These are phyloP conservation scores for Sphinx pinastri DNA, from an alignment of 2,888 invertebrate genomes.

Conservation along the genomic window DNA sequence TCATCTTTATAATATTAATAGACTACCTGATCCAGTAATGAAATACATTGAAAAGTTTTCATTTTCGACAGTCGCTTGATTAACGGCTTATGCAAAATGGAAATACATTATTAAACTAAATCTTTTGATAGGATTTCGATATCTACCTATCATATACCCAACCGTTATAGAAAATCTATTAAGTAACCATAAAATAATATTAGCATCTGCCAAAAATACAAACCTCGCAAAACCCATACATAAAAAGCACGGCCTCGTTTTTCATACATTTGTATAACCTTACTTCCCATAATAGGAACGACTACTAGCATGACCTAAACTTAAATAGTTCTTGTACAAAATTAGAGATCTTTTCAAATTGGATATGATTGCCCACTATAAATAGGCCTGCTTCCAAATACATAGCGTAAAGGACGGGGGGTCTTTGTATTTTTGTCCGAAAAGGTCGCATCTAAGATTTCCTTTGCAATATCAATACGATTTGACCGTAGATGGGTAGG, in stretches of 20 bases:
- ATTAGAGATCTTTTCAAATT: constrained; percentile 40
- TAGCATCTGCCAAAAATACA: constrained; percentile 2
- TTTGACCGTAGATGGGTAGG: constrained; percentile 65
- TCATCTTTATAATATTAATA: too few relatives aligned
- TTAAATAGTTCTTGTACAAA: constrained; percentile 34
- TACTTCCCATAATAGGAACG: constrained; percentile 61
- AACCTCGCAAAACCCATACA: constrained; percentile 18
- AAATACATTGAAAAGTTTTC: too few relatives aligned
- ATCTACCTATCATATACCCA: too few relatives aligned
- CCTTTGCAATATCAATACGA: constrained; percentile 53
- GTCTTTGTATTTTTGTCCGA: constrained; percentile 1
- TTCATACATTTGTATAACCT: constrained; percentile 42
- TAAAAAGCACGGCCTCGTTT: neutral
- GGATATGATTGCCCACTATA: constrained; percentile 33
- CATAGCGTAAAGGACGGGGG: constrained; percentile 27
- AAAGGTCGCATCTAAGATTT: constrained; percentile 56
- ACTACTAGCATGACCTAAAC: constrained; percentile 31
- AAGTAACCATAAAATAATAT: neutral
- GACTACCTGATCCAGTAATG: too few relatives aligned
- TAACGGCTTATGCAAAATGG: too few relatives aligned
- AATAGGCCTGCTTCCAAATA: constrained; percentile 38
- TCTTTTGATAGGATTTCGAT: too few relatives aligned
- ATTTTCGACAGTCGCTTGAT: too few relatives aligned
- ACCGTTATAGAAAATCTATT: neutral
- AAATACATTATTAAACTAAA: too few relatives aligned